phyloP scores from a whole-genome alignment of 2,113 vertebrate species.

The Climacteris rufus region DNA sequence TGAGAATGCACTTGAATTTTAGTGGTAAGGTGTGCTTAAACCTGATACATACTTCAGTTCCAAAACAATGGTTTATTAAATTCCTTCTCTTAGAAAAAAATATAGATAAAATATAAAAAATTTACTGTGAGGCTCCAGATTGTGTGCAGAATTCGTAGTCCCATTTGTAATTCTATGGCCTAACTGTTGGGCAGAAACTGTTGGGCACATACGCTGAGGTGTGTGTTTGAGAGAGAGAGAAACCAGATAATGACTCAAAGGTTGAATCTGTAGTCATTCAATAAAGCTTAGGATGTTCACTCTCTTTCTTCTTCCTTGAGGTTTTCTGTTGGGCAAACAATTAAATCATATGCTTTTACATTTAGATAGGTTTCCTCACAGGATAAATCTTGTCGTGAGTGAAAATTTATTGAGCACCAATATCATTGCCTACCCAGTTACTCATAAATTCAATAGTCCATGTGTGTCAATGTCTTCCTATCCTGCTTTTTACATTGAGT shows the following conservation, averaged over 20 bases:
- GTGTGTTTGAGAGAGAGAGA: neutral
- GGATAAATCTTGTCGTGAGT: neutral
- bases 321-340: neutral
- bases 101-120: neutral
- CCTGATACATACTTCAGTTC: neutral
- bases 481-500: neutral
- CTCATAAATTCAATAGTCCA: constrained; percentile 1
- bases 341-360: neutral
- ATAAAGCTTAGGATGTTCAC: neutral
- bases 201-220: neutral
- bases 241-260: neutral
- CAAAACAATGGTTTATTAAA: neutral
- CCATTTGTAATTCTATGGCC: neutral
- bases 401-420: neutral
- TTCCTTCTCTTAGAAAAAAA: neutral
- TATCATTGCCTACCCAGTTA: neutral
- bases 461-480: neutral
- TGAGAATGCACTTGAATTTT: neutral
- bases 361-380: neutral
- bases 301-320: neutral
- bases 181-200: neutral
- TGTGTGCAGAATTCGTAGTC: neutral
- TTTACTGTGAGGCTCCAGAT: neutral
- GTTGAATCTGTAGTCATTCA: neutral
- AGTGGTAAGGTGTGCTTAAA: neutral